Conservation (phyloP, 2,888 invertebrate genomes). For the Drosophila robusta region DNA sequence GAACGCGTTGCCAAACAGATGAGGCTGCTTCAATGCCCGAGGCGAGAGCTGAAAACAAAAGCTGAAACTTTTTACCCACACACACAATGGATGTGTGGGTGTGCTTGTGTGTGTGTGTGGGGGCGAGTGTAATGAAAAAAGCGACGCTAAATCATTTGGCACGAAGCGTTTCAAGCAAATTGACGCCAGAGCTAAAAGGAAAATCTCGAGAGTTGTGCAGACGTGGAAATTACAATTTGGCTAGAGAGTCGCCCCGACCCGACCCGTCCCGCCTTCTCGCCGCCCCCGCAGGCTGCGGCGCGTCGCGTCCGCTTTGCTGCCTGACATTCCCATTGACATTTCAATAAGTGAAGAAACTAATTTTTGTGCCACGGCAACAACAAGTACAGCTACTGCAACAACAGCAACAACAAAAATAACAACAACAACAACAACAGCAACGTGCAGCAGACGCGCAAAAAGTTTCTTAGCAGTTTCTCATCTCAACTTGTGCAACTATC, state of each 20-base stretch:
- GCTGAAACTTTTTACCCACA: constrained; percentile 43
- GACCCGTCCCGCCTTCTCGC: too few relatives aligned
- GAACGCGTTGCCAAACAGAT: constrained; percentile 73
- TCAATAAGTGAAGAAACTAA: constrained; percentile 81
- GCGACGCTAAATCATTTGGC: constrained; percentile 76
- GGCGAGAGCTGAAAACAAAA: constrained; percentile 60
- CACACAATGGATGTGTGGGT: constrained; percentile 10
- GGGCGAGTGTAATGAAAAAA: constrained; percentile 32
- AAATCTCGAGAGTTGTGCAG: constrained; percentile 45
- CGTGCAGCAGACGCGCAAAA: constrained; percentile 48
- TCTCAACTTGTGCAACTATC: constrained; percentile 63
- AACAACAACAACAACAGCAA: constrained; percentile 12
- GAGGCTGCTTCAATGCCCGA: constrained; percentile 53
- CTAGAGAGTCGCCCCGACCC: constrained; percentile 25
- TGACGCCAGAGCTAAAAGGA: constrained; percentile 58
- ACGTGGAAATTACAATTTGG: constrained; percentile 78
- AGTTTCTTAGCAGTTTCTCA: constrained; percentile 66
- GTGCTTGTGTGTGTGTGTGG: constrained; percentile 13
- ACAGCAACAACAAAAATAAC: too few relatives aligned
- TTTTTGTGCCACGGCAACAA: constrained; percentile 62
- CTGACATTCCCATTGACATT: constrained; percentile 79
- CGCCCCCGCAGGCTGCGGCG: neutral
- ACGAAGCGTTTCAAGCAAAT: constrained; percentile 78
- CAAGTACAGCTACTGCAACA: constrained; percentile 2
- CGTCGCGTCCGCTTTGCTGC: constrained; percentile 26